A percentile compares a stretch with the other conserved stretches of the same genome.
phyloP scores from a whole-genome alignment of 64 coral and sea anemone species.

The Hydrozoanthus tunicans region DNA sequence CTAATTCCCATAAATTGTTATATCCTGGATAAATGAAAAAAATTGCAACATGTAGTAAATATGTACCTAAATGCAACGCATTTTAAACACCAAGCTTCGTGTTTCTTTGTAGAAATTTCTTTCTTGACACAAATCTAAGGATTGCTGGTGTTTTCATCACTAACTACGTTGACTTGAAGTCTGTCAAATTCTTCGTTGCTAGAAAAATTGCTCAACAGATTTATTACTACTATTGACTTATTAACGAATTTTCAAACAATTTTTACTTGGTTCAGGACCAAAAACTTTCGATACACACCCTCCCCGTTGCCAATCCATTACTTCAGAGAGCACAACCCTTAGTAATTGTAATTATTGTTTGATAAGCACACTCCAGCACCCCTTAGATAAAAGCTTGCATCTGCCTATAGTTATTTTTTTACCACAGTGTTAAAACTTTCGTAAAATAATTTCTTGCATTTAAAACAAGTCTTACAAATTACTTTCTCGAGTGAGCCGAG shows the following conservation, averaged over 20 bases:
- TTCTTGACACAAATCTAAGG: background rate
- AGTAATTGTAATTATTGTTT: too few species aligned
- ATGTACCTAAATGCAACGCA: slow-evolving; percentile 20
- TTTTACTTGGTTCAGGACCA: too few species aligned
- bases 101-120: background rate
- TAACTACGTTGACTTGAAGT: background rate
- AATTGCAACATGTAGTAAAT: background rate
- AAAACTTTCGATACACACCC: too few species aligned
- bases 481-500: background rate
- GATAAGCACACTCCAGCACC: background rate
- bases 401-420: background rate
- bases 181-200: background rate
- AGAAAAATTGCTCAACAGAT: background rate
- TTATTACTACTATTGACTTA: too few species aligned
- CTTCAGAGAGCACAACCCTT: too few species aligned
- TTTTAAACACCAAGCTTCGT: background rate
- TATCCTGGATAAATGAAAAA: slow-evolving; percentile 24
- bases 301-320: too few species aligned
- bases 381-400: background rate
- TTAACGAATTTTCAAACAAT: too few species aligned
- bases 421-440: background rate
- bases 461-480: background rate
- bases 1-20: slow-evolving; percentile 3
- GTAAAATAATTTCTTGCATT: background rate
- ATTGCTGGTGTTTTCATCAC: background rate